Evolutionary conservation across 1,140 invertebrate species (phyloP), one percentile per base, ranked within the genome.

Genomic region (Dendroctonus ponderosae): DNA sequence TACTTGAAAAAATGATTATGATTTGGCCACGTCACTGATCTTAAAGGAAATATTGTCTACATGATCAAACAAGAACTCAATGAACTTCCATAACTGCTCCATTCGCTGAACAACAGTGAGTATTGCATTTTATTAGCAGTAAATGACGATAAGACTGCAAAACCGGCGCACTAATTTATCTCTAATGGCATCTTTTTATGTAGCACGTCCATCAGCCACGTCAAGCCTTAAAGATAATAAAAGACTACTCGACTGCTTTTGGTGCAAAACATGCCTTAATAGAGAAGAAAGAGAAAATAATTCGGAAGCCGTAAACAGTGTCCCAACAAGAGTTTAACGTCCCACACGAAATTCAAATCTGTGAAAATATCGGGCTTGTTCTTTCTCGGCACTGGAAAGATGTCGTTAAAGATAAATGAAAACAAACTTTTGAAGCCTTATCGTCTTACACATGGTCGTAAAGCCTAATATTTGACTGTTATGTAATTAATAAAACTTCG

Each of bases 381-480:
- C 50, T 52, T 52, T n/a, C 12, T 12, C 50, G 50, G 41, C 53
- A 40, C 14, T 56, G 14, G 51, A 62, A 62, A 51, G 51, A 62
- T 62, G 48, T 49, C 60, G 52, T 62, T 48, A 62, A 62, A 52
- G 60, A 62, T 62, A 62, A 62, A 62, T 11, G 60, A 26, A 62
- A 62, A 62, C 51, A 62, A 46, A 52, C 39, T 62, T 62, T 62
- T 53, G 48, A 41, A 26, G 38, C 48, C 39, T 51, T 62, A 62
- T 62, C 60, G 7, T 48, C 48, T 53, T 62, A 51, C 44, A 62
- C 46, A 51, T 26, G 26, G 12, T 49, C 12, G 38, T 62, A 62
- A 62, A 62, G 39, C 15, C 12, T 51, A 62, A 62, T 62, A 62
- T 62, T 62, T 11, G n/a, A 62, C 60, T 50, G 60, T 62, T 62